These are phyloP conservation scores for Halichoeres trimaculatus DNA, from an alignment of 2,113 vertebrate species.

Conservation along the genomic window DNA sequence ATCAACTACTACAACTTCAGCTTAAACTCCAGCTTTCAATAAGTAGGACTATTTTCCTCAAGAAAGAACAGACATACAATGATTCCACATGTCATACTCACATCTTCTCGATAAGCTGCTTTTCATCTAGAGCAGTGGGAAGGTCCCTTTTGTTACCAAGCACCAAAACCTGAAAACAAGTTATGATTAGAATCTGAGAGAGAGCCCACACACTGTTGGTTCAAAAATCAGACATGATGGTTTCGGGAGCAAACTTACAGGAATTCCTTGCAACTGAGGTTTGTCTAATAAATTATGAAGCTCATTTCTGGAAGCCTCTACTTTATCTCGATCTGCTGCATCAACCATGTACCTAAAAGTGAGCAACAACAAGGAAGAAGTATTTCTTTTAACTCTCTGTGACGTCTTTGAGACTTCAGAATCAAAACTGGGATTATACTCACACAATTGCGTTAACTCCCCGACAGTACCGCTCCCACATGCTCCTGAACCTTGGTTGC, in stretches of 20 bases:
- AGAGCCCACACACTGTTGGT: not conserved
- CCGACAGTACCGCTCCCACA: slow-evolving; percentile 99
- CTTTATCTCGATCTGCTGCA: slow-evolving; percentile 96
- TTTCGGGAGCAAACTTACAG: slow-evolving; percentile 85
- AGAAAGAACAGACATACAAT: too few species aligned
- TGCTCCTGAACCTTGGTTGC: slow-evolving; percentile 98
- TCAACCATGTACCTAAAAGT: slow-evolving; percentile 97
- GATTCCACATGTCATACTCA: slow-evolving; percentile 70
- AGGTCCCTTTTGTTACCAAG: slow-evolving; percentile 93
- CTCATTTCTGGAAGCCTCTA: slow-evolving; percentile 97
- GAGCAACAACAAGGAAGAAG: not conserved
- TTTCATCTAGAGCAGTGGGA: slow-evolving; percentile 88
- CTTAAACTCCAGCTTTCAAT: not conserved
- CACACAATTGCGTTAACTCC: slow-evolving; percentile 99
- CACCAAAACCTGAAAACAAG: slow-evolving; percentile 85
- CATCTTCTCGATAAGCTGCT: slow-evolving; percentile 93
- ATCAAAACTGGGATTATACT: slow-evolving; percentile 70
- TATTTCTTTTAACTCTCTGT: too few species aligned
- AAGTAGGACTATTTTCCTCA: too few species aligned
- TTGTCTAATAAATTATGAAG: slow-evolving; percentile 99
- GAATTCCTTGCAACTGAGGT: slow-evolving; percentile 98
- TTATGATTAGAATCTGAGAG: slow-evolving; percentile 11
- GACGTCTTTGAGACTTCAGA: not conserved
- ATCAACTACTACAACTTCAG: not conserved
- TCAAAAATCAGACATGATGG: slow-evolving; percentile 3